Base-by-base conservation (phyloP, 2,113 vertebrate genomes). In the Mirounga angustirostris region DNA sequence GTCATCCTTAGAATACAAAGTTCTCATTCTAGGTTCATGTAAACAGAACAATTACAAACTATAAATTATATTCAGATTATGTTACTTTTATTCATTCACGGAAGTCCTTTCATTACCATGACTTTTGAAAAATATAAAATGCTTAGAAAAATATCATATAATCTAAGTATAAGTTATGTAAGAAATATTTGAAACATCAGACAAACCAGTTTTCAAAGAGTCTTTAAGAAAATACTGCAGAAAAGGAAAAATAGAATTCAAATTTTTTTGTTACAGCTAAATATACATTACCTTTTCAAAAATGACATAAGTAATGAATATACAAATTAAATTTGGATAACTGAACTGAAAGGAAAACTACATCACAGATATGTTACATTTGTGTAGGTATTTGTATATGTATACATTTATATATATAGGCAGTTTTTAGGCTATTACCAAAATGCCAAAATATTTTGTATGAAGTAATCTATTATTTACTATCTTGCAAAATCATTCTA, bases 11-110 rank as follows among this genome's bases (percentile, higher is more conserved):
- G 91, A 80, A 91, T 58, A 56, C 22, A 54, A 82, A 94, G 33
- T 84, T 94, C 5, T 56, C 3, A 74, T 50, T 71, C 18, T 73
- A 86, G 33, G 21, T 89, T 89, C 30, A 43, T 26, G 14, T 59
- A 91, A 95, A 71, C 5, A 80, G 24, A 91, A 84, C 6, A 93
- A 59, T 94, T 80, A 56, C 21, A 88, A 97, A 76, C n/a, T 61
- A 65, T 46, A 85, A 67, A 43, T 73, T 83, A 71, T 43, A 54
- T 36, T 94, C 63, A n/a, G 1, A 84, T 96, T 90, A 85, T 7
- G 43, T 71, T 30, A 86, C 30, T 82, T 97, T 67, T 84, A 93
- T 85, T 89, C 54, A 94, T 24, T 82, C 58, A 63, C n/a, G 15
- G 16, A 93, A 58, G 36, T 50, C 6, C 24, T 92, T 79, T 92